Percentiles rank a stretch among this genome's conserved stretches.
These are phyloP conservation scores for Ormyrus thymus DNA, from an alignment of 2,888 invertebrate species.

Conservation along the genomic window DNA sequence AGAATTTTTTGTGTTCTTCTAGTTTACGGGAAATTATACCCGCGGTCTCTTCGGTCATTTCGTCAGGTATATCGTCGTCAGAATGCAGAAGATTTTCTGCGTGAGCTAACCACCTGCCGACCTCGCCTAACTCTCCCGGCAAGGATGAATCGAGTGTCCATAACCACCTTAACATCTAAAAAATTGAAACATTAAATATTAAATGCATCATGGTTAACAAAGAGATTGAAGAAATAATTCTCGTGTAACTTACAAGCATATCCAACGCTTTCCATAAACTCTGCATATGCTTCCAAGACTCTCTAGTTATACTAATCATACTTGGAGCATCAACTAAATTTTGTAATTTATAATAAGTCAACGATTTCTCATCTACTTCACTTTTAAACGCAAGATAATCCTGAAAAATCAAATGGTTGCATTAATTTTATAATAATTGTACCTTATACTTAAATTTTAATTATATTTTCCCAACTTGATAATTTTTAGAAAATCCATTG, in stretches of 20 bases:
- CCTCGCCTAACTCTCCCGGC: conserved; percentile 89
- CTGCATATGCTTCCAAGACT: conserved; percentile 90
- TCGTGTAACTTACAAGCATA: conserved; percentile 70
- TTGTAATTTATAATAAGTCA: conserved; percentile 85
- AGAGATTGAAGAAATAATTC: neutral
- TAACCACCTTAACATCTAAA: conserved; percentile 88
- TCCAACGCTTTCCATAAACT: conserved; percentile 89
- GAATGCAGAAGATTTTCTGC: conserved; percentile 89
- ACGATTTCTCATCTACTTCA: conserved; percentile 85
- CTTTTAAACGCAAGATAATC: conserved; percentile 87
- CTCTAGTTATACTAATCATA: conserved; percentile 87
- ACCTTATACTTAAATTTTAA: neutral
- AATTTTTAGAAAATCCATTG: conserved; percentile 85
- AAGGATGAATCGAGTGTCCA: conserved; percentile 90
- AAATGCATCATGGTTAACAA: neutral
- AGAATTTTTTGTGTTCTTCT: conserved; percentile 93
- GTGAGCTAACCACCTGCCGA: conserved; percentile 93
- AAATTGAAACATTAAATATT: conserved; percentile 10
- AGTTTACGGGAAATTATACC: conserved; percentile 90
- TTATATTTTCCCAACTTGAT: conserved; percentile 74
- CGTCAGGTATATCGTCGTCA: conserved; percentile 85
- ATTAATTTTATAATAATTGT: conserved; percentile 1
- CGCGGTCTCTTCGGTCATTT: conserved; percentile 92
- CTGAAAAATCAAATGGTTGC: conserved; percentile 69
- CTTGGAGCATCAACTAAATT: conserved; percentile 88